phyloP scores from a whole-genome alignment of 2,113 vertebrate genomes.

The Coryphaenoides rupestris region DNA sequence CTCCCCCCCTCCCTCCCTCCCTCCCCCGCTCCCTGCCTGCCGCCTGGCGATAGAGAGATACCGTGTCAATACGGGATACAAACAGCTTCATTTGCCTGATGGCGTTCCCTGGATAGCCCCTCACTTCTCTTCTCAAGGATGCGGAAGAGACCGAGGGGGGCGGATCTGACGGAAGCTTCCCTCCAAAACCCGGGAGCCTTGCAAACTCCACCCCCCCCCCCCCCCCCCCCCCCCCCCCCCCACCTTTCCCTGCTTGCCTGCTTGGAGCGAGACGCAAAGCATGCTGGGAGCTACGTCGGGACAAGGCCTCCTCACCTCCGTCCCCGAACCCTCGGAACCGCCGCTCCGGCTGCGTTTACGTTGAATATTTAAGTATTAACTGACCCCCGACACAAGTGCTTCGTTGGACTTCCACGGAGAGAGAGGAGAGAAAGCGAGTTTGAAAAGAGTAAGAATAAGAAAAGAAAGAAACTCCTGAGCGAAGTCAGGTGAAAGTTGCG shows the following conservation, averaged over 20 bases:
- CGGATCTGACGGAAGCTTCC: constrained; percentile 65
- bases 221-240: constrained; percentile 14
- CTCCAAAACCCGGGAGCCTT: constrained; percentile 31
- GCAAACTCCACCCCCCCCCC: constrained; percentile 21
- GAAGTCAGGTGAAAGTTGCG: constrained; percentile 33
- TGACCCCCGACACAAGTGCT: no score
- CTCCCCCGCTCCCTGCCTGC: no score
- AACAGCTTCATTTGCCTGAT: constrained; percentile 72
- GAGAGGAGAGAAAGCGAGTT: no score
- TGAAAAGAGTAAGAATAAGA: no score
- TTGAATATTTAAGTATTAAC: no score
- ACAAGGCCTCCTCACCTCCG: no score
- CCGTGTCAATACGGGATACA: constrained; percentile 73
- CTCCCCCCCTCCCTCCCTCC: no score
- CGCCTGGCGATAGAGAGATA: constrained; percentile 68
- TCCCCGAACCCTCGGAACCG: no score
- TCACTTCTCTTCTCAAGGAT: constrained; percentile 33
- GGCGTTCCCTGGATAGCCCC: constrained; percentile 67
- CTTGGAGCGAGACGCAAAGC: background rate
- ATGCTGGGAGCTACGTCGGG: no score
- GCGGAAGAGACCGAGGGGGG: constrained; percentile 50
- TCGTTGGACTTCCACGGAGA: no score
- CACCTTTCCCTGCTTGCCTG: background rate
- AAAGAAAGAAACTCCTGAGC: no score
- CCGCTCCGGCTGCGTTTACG: no score